phyloP scores from a whole-genome alignment of 2,888 invertebrate species.

The Serripes groenlandicus region DNA sequence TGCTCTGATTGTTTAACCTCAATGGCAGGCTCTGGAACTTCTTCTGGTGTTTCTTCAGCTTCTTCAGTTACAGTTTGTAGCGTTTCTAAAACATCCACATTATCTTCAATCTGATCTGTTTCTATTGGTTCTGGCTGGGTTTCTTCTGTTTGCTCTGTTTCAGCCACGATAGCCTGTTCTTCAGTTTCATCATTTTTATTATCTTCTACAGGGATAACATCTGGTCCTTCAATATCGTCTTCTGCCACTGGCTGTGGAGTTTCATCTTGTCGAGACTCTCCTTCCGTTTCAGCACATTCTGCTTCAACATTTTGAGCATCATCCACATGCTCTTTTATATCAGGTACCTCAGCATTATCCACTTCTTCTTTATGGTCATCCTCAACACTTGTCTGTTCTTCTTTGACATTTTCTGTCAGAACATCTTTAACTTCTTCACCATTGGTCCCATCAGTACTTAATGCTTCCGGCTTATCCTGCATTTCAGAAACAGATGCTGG shows the following conservation, averaged over 20 bases:
- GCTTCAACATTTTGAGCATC: background rate
- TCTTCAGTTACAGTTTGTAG: too few species aligned
- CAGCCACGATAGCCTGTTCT: background rate
- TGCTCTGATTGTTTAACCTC: constrained; percentile 9
- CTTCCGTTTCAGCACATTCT: too few species aligned
- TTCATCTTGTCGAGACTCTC: too few species aligned
- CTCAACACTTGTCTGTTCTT: background rate
- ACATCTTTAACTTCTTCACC: background rate
- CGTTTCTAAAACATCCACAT: too few species aligned
- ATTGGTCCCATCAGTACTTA: constrained; percentile 15
- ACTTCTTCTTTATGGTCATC: background rate
- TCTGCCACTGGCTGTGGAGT: background rate
- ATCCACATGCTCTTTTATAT: background rate
- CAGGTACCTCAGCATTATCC: background rate
- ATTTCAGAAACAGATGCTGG: background rate
- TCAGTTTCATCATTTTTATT: background rate
- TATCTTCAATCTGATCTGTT: constrained; percentile 1
- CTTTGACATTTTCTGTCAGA: background rate
- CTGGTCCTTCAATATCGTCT: background rate
- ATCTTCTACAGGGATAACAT: too few species aligned
- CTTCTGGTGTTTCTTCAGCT: constrained; percentile 16
- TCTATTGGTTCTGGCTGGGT: background rate
- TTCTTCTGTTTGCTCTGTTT: background rate
- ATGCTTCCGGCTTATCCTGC: background rate
- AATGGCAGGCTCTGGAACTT: constrained; percentile 20